Conservation (phyloP, 1,140 invertebrate genomes). For the Heliconius himera region DNA sequence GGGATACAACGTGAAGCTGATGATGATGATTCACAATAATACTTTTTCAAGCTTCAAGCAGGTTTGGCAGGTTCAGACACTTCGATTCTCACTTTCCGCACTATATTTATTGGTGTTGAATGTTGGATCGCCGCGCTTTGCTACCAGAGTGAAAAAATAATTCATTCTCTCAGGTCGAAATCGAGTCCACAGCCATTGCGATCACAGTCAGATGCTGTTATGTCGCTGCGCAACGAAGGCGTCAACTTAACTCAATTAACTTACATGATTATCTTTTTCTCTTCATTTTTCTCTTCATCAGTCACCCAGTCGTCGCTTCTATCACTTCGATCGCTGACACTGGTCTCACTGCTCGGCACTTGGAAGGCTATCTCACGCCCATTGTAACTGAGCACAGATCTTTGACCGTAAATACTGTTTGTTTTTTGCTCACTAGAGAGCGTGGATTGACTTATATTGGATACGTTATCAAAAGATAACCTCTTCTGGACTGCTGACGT, state of each 20-base stretch:
- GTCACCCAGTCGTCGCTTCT: conserved; percentile 86
- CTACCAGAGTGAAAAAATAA: no score
- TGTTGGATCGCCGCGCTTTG: no score
- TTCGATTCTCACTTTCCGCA: no score
- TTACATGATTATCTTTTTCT: conserved; percentile 79
- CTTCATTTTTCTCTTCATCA: conserved; percentile 79
- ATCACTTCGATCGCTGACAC: conserved; percentile 81
- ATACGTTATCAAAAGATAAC: conserved; percentile 74
- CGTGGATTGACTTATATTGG: conserved; percentile 82
- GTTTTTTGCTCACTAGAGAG: conserved; percentile 85
- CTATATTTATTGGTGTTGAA: no score
- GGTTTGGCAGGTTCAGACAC: no score
- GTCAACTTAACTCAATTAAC: conserved; percentile 35
- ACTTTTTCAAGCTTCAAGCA: no score
- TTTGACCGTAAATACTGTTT: conserved; percentile 84
- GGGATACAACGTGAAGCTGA: no score
- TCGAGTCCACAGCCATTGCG: no score
- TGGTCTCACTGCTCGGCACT: conserved; percentile 76
- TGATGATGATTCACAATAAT: background rate
- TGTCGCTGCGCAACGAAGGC: no score
- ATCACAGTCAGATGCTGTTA: no score
- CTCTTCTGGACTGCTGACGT: conserved; percentile 65
- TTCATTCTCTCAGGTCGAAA: no score
- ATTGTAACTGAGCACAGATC: conserved; percentile 81
- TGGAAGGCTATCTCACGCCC: conserved; percentile 78